A percentile compares a stretch with the other conserved stretches of the same genome.
phyloP scores from a whole-genome alignment of 2,888 invertebrate species.

The Aspidiotus rigidus region DNA sequence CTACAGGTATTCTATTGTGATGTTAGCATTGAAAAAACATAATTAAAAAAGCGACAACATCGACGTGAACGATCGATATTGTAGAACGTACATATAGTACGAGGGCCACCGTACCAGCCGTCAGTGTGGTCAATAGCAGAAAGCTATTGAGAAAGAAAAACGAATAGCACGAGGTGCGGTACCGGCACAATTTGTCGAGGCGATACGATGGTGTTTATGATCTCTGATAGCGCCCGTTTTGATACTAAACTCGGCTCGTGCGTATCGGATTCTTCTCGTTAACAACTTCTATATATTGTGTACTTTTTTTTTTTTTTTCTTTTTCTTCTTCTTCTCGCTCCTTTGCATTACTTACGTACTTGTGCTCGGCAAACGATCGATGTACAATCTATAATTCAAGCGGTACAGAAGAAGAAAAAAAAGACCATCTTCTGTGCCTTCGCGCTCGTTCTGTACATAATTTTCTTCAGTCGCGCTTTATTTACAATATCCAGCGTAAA shows the following conservation, averaged over 20 bases:
- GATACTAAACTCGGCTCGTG: slow-evolving; percentile 20
- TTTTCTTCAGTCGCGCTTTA: slow-evolving; percentile 3
- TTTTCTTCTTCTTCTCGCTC: not conserved
- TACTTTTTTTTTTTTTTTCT: not conserved
- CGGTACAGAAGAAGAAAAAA: not conserved
- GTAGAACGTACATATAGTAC: slow-evolving; percentile 3
- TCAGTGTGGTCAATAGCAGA: slow-evolving; percentile 25
- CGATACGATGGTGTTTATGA: slow-evolving; percentile 29
- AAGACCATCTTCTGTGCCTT: slow-evolving; percentile 15
- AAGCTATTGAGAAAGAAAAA: slow-evolving; percentile 9
- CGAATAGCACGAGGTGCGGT: slow-evolving; percentile 25
- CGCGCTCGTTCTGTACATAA: not conserved
- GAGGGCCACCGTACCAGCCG: too few species aligned
- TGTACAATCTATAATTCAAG: slow-evolving; percentile 1
- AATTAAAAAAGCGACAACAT: slow-evolving; percentile 17
- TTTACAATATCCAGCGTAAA: slow-evolving; percentile 5
- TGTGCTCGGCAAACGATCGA: slow-evolving; percentile 12
- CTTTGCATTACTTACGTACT: not conserved
- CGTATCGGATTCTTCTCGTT: slow-evolving; percentile 31
- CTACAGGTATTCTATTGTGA: slow-evolving; percentile 4
- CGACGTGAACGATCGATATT: slow-evolving; percentile 14
- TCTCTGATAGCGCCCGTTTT: slow-evolving; percentile 22
- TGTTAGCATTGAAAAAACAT: slow-evolving; percentile 12
- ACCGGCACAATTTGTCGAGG: slow-evolving; percentile 31
- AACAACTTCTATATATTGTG: slow-evolving; percentile 10